Evolutionary conservation across 2,113 vertebrate genomes (phyloP).

Genomic region (Hippocampus comes): DNA sequence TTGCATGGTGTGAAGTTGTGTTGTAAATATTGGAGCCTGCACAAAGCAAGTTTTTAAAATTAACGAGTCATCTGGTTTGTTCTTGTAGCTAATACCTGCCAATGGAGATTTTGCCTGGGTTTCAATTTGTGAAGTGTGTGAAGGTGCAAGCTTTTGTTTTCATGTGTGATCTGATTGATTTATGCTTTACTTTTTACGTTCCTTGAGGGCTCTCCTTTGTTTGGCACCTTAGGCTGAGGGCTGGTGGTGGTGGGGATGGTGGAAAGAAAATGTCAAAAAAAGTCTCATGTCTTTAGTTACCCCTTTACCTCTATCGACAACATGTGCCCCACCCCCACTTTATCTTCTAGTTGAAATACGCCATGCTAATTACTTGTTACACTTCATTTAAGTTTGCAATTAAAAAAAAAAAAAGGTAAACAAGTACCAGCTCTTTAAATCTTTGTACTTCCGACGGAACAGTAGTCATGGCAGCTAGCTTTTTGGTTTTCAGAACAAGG

Average conservation of each 20-base stretch:
- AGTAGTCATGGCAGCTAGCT: too few species aligned
- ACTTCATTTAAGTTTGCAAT: slow-evolving; percentile 24
- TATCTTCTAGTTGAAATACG: slow-evolving; percentile 34
- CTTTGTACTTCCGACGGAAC: too few species aligned
- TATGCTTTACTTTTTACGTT: background rate
- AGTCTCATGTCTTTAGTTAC: slow-evolving; percentile 19
- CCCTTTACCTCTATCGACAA: slow-evolving; percentile 12
- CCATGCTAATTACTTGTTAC: slow-evolving; percentile 55
- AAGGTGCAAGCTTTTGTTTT: slow-evolving; percentile 18
- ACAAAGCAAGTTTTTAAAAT: slow-evolving; percentile 21
- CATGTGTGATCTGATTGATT: slow-evolving; percentile 15
- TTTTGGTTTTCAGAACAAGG: too few species aligned
- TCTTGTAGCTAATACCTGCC: slow-evolving; percentile 38
- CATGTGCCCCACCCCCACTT: slow-evolving; percentile 59
- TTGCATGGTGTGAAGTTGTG: slow-evolving; percentile 51
- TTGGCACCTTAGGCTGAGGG: slow-evolving; percentile 48
- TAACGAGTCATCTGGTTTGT: slow-evolving; percentile 27
- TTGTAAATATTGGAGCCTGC: slow-evolving; percentile 25
- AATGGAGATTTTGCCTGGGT: slow-evolving; percentile 18
- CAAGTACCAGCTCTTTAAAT: too few species aligned
- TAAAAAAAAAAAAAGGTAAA: too few species aligned
- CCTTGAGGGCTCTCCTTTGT: slow-evolving; percentile 29
- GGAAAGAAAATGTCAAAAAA: slow-evolving; percentile 28
- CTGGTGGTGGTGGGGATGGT: slow-evolving; percentile 38
- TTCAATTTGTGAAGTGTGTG: slow-evolving; percentile 14